A percentile compares a stretch with the other conserved stretches of the same genome.
phyloP scores from a whole-genome alignment of 2,113 vertebrate species.

The Gavialis gangeticus region DNA sequence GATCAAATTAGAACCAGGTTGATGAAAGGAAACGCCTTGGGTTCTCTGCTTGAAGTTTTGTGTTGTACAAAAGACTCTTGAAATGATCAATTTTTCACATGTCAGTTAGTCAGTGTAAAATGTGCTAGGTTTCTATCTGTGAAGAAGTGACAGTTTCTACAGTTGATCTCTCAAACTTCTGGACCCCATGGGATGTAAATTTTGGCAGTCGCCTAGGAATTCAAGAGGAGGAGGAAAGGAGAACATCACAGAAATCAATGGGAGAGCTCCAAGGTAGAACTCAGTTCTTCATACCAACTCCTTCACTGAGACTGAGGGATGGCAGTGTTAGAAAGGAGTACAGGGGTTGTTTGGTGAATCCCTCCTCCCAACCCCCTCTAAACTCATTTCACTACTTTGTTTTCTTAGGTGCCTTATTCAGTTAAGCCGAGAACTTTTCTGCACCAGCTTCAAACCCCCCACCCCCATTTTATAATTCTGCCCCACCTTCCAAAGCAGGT shows the following conservation, averaged over 20 bases:
- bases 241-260: neutral
- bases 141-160: neutral
- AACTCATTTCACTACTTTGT: slow-evolving; percentile 61
- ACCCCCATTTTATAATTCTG: neutral
- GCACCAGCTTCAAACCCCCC: slow-evolving; percentile 71
- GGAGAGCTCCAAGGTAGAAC: neutral
- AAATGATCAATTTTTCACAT: slow-evolving; percentile 69
- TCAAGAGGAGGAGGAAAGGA: neutral
- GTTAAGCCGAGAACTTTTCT: slow-evolving; percentile 73
- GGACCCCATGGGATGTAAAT: neutral
- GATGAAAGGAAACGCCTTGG: slow-evolving; percentile 78
- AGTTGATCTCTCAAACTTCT: neutral
- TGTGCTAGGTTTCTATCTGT: neutral
- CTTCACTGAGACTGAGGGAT: slow-evolving; percentile 31
- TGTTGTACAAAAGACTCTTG: slow-evolving; percentile 60
- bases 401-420: slow-evolving; percentile 69
- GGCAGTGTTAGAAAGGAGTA: slow-evolving; percentile 4
- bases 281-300: slow-evolving; percentile 25
- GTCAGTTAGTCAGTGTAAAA: slow-evolving; percentile 36
- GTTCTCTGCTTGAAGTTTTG: slow-evolving; percentile 69
- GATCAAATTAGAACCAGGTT: slow-evolving; percentile 76
- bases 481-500: slow-evolving; percentile 73
- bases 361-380: neutral
- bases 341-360: slow-evolving; percentile 50
- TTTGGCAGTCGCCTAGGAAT: neutral